Evolutionary conservation across 1,140 invertebrate genomes (phyloP).

Genomic region (Lamellibrachia luymesi): DNA sequence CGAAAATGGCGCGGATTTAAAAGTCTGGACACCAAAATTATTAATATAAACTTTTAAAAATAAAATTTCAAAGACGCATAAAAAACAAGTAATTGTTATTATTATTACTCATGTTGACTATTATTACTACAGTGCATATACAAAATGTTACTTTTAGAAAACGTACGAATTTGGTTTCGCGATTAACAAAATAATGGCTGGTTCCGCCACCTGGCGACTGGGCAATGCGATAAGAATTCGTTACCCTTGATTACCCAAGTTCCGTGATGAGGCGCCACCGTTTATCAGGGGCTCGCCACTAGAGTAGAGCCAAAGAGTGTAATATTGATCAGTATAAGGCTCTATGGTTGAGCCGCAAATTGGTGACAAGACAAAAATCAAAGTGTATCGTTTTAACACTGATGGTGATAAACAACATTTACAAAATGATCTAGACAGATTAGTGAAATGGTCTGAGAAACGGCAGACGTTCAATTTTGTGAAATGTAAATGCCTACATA

Average conservation of each 20-base stretch:
- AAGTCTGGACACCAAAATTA: background rate
- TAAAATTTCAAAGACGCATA: background rate
- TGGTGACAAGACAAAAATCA: too few relatives aligned
- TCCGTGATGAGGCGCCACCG: background rate
- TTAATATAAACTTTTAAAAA: background rate
- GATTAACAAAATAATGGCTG: background rate
- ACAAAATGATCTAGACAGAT: too few relatives aligned
- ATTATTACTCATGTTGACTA: background rate
- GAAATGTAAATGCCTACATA: too few relatives aligned
- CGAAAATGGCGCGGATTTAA: slow-evolving; percentile 4
- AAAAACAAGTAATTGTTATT: background rate
- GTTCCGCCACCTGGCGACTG: background rate
- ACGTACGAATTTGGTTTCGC: background rate
- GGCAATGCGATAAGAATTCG: background rate
- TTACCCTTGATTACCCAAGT: background rate
- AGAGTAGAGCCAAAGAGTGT: too few relatives aligned
- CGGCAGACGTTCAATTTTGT: too few relatives aligned
- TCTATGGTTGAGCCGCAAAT: too few relatives aligned
- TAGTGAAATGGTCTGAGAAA: too few relatives aligned
- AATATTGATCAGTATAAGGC: too few relatives aligned
- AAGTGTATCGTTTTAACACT: too few relatives aligned
- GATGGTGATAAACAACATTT: too few relatives aligned
- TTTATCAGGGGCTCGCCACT: background rate
- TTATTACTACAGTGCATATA: background rate
- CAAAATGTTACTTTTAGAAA: background rate